Base-by-base conservation (phyloP, 2,888 invertebrate species). In the Drosophila picticornis region DNA sequence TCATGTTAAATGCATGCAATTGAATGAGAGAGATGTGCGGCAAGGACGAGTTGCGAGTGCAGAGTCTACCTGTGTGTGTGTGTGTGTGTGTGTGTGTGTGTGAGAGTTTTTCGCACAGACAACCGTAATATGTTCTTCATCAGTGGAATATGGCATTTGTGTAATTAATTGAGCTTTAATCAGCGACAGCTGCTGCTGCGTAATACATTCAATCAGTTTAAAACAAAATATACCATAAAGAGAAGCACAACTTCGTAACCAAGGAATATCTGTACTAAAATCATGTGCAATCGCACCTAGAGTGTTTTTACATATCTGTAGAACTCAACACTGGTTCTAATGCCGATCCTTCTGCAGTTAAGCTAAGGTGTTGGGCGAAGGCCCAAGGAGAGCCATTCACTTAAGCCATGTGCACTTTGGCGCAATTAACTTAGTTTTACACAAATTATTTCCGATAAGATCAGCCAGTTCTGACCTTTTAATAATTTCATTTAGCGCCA, bases 101-200 rank as follows among this genome's bases (percentile, higher is more conserved):
- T 62, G 43, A n/a, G 51, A 27, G 46, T 25, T 46, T 7, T 10
- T 25, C 25, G 25, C 16, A 4, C 16, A 75, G 69, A 57, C 72
- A 71, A 70, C 59, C 75, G 80, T 60, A 80, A 85, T 73, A 66
- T 75, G 77, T 52, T 70, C 75, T 67, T 65, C 60, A 72, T 73
- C 80, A 72, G 67, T 66, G 64, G 80, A 67, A 65, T 68, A 72
- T 72, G 81, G 83, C 80, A 75, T 80, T 88, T 85, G 75, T 84
- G 88, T 85, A 81, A 88, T 86, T 86, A 86, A 86, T 86, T 85
- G 83, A 77, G 72, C 75, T 83, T 83, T 83, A 86, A 86, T 88
- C 85, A 88, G 75, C 72, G 73, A 76, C 88, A 88, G 75, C 86
- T 80, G 82, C 73, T 65, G 63, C 27, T 9, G 31, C 10, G 57